phyloP scores from a whole-genome alignment of 1,140 invertebrate genomes.

The Drosophila lacertosa region DNA sequence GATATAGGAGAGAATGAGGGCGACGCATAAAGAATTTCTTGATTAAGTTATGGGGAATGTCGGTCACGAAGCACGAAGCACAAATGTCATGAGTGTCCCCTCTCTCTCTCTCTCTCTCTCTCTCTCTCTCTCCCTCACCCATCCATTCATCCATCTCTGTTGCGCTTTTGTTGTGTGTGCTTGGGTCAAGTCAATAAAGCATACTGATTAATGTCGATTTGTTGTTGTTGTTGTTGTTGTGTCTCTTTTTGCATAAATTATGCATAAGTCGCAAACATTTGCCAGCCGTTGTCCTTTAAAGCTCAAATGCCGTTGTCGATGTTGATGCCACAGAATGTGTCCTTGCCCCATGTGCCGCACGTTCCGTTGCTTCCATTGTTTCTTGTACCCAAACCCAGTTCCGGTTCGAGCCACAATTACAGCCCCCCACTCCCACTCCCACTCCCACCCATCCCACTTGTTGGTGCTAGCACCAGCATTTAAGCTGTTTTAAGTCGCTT shows the following conservation, averaged over 20 bases:
- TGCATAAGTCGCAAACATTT: conserved; percentile 58
- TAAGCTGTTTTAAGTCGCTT: conserved; percentile 68
- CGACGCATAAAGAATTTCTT: conserved; percentile 67
- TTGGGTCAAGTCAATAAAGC: conserved; percentile 61
- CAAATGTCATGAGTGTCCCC: conserved; percentile 43
- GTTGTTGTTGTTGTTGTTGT: conserved; percentile 61
- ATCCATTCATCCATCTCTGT: conserved; percentile 14
- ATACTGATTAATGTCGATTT: conserved; percentile 72
- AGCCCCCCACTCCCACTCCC: too few species aligned
- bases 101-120: background rate
- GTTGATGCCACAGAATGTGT: conserved; percentile 22
- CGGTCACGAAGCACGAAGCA: conserved; percentile 19
- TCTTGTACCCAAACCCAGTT: too few species aligned
- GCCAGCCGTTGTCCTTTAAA: conserved; percentile 40
- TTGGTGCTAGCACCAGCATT: conserved; percentile 43
- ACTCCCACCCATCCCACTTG: background rate
- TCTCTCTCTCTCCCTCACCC: conserved; percentile 14
- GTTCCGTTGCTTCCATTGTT: too few species aligned
- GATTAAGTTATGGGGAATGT: conserved; percentile 76
- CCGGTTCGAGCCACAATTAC: too few species aligned
- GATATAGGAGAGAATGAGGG: background rate
- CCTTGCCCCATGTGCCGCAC: too few species aligned
- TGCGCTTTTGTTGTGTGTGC: conserved; percentile 11
- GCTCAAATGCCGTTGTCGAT: conserved; percentile 17
- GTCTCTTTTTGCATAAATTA: conserved; percentile 68